A percentile compares a stretch with the other conserved stretches of the same genome.
Evolutionary conservation across 2,888 invertebrate species (phyloP).

Genomic region (Melikaiella ostensackeni): DNA sequence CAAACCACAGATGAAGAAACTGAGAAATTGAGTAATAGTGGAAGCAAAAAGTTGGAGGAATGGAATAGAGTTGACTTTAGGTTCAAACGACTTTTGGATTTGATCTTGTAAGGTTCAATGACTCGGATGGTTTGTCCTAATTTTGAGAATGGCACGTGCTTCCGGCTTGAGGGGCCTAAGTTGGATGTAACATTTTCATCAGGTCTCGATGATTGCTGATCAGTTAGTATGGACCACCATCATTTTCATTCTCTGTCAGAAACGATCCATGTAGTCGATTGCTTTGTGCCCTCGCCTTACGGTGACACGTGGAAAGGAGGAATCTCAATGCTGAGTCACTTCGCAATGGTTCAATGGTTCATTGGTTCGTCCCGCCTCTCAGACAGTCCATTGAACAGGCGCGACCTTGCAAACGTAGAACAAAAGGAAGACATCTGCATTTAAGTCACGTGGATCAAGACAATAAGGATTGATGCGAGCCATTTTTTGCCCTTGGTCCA

Average conservation of each 20-base stretch:
- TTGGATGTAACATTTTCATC: neutral
- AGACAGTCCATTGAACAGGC: slow-evolving; percentile 58
- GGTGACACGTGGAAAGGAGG: neutral
- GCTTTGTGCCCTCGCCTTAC: neutral
- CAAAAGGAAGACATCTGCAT: slow-evolving; percentile 3
- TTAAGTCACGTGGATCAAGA: slow-evolving; percentile 17
- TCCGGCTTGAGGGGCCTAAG: neutral
- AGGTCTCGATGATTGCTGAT: neutral
- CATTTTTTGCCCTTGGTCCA: neutral
- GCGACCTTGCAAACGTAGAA: slow-evolving; percentile 3
- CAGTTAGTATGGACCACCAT: neutral
- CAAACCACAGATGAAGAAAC: neutral
- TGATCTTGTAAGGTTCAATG: neutral
- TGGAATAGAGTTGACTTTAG: neutral
- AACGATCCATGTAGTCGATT: neutral
- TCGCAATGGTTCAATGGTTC: slow-evolving; percentile 57
- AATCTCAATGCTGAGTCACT: slow-evolving; percentile 53
- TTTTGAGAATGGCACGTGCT: neutral
- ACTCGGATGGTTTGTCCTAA: neutral
- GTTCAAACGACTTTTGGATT: neutral
- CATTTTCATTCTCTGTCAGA: neutral
- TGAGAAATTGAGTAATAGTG: neutral
- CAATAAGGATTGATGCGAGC: neutral
- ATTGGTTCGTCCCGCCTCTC: slow-evolving; percentile 54
- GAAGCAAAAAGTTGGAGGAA: neutral